Base-by-base conservation (phyloP, 1,140 invertebrate species). In the Frieseomelitta varia region DNA sequence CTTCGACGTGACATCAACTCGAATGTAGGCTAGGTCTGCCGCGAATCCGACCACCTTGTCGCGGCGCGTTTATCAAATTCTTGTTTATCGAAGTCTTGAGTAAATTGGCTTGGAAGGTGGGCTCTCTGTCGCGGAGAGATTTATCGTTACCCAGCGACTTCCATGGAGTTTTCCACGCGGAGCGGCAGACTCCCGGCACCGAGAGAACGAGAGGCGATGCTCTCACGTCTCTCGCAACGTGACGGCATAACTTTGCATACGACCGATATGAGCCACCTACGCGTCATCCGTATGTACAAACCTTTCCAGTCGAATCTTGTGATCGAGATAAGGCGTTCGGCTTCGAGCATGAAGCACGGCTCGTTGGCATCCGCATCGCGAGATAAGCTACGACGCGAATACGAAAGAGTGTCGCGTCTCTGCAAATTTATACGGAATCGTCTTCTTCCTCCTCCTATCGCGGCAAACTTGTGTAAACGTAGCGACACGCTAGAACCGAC, bases 361-460 rank as follows among this genome's bases (percentile, higher is more conserved):
- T 89, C 88, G 88, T 90, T 86, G 88, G 85, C 85, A 89, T 87
- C 71, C 79, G 67, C 82, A 30, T 85, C 88, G 79, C 39, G 72
- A 84, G 88, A 90, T 90, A 90, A 90, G 88, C 69, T 87, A 71
- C 87, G 88, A 83, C 69, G 67, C 88, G 88, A 90, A 90, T 90
- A 90, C 88, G 79, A 90, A 90, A 90, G 76, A 86, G 74, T 85
- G 71, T 71, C 19, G 56, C 56, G 53, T 56, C 72, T 55, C 69
- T 71, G 74, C 47, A 85, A 89, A 90, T 90, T 87, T 89, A 90
- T 89, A 85, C 85, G 76, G 67, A 80, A 89, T 76, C 77, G 51
- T 73, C 79, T 69, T 67, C n/a, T 79, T 71, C 81, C 67, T 71
- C 81, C 56, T 72, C 4, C 68, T 84, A 84, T 72, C 56, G 75